These are phyloP conservation scores for Atherix ibis DNA, from an alignment of 2,888 invertebrate species.

Conservation along the genomic window DNA sequence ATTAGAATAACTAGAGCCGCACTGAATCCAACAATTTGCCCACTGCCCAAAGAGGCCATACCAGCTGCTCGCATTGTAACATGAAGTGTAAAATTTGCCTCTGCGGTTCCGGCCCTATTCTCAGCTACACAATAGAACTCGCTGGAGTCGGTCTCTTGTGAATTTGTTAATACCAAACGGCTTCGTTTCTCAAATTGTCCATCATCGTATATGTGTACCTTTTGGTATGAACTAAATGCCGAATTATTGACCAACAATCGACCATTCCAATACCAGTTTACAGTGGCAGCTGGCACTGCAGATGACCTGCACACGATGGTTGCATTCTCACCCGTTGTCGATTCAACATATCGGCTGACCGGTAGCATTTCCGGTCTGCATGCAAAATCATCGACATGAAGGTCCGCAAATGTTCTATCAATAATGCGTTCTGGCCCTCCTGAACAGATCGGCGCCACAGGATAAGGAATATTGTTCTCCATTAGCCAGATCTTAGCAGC, in stretches of 20 bases:
- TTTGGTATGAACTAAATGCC: conserved; percentile 61
- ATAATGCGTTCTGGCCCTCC: conserved; percentile 53
- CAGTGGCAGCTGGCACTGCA: conserved; percentile 61
- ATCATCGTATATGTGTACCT: conserved; percentile 58
- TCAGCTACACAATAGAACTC: conserved; percentile 83
- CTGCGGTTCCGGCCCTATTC: conserved; percentile 74
- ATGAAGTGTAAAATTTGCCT: conserved; percentile 77
- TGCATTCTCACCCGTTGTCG: conserved; percentile 68
- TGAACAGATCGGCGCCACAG: conserved; percentile 63
- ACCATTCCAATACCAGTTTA: conserved; percentile 81
- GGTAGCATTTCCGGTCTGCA: conserved; percentile 69
- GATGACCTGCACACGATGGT: conserved; percentile 69
- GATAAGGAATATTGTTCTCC: conserved; percentile 56
- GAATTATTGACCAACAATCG: conserved; percentile 60
- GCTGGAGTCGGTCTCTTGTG: conserved; percentile 65
- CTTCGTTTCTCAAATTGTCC: conserved; percentile 63
- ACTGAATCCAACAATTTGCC: conserved; percentile 72
- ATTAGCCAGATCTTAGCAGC: conserved; percentile 70
- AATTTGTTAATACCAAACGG: conserved; percentile 60
- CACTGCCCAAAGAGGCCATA: conserved; percentile 65
- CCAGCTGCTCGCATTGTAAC: conserved; percentile 63
- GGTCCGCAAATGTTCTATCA: conserved; percentile 57
- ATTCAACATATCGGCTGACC: conserved; percentile 59
- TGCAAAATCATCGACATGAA: conserved; percentile 68
- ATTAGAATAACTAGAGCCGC: conserved; percentile 66